These are phyloP conservation scores for Drosophila glabriapex DNA, from an alignment of 2,888 invertebrate species.

Conservation along the genomic window DNA sequence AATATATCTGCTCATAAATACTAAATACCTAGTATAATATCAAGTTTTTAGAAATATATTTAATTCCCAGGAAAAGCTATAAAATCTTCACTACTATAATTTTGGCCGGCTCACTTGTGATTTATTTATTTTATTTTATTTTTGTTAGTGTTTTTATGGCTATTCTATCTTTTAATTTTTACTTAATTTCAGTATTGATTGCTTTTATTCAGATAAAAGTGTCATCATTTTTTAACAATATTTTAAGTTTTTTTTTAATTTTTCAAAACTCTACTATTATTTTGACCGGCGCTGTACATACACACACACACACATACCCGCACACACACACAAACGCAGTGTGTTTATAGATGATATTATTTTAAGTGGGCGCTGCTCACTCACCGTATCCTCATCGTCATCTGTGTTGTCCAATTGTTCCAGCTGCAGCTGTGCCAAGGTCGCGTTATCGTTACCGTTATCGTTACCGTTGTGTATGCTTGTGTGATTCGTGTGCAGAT, in stretches of 20 bases:
- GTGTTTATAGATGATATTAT: background rate
- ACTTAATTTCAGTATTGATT: background rate
- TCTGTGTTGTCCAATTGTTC: constrained; percentile 68
- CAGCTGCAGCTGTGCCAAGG: constrained; percentile 50
- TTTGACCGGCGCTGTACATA: background rate
- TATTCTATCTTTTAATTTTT: background rate
- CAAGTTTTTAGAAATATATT: too few relatives aligned
- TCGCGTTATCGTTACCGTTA: constrained; percentile 37
- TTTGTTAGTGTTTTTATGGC: background rate
- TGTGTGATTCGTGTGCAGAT: constrained; percentile 68
- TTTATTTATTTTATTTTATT: background rate
- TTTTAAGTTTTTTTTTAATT: background rate
- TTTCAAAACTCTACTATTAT: background rate
- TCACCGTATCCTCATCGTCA: constrained; percentile 81
- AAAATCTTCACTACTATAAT: background rate
- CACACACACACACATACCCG: background rate
- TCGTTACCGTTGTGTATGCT: constrained; percentile 29
- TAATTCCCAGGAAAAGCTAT: background rate
- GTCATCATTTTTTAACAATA: background rate
- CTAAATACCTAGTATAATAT: too few relatives aligned
- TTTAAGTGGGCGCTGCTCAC: constrained; percentile 20
- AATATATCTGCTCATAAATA: too few relatives aligned
- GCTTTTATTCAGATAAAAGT: background rate
- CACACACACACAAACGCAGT: background rate
- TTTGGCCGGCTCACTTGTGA: background rate